A percentile compares a stretch with the other conserved stretches of the same genome.
Evolutionary conservation across 64 coral and sea anemone genomes (phyloP).

Genomic region (Stylophora pistillata): DNA sequence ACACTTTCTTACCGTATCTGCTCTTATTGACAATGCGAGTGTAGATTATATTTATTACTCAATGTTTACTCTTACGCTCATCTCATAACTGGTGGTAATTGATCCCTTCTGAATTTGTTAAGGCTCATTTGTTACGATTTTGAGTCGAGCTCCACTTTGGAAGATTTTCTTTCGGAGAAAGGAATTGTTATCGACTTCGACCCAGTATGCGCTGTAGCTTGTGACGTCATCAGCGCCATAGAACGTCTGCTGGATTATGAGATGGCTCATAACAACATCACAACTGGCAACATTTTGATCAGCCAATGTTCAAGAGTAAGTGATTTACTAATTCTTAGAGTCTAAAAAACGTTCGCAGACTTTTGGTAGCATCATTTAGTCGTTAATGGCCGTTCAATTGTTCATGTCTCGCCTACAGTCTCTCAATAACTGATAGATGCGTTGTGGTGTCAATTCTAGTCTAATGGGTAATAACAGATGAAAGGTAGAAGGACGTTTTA

Average conservation of each 20-base stretch:
- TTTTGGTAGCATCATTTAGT: too few species aligned
- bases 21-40: too few species aligned
- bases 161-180: slow-evolving; percentile 47
- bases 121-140: slow-evolving; percentile 47
- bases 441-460: too few species aligned
- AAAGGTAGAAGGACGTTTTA: too few species aligned
- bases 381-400: too few species aligned
- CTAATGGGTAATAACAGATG: too few species aligned
- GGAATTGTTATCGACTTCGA: slow-evolving; percentile 30
- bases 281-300: slow-evolving; percentile 33
- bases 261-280: slow-evolving; percentile 46
- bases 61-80: neutral
- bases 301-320: slow-evolving; percentile 45
- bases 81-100: too few species aligned
- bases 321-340: neutral
- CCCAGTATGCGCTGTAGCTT: slow-evolving; percentile 18
- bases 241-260: slow-evolving; percentile 15
- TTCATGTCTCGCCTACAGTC: too few species aligned
- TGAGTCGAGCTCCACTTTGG: slow-evolving; percentile 52
- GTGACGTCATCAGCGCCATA: slow-evolving; percentile 42
- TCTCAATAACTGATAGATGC: too few species aligned
- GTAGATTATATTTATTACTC: neutral
- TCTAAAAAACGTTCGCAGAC: too few species aligned
- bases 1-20: too few species aligned
- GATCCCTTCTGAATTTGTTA: neutral